phyloP scores from a whole-genome alignment of 2,888 invertebrate species.

The Dryococelus australis region DNA sequence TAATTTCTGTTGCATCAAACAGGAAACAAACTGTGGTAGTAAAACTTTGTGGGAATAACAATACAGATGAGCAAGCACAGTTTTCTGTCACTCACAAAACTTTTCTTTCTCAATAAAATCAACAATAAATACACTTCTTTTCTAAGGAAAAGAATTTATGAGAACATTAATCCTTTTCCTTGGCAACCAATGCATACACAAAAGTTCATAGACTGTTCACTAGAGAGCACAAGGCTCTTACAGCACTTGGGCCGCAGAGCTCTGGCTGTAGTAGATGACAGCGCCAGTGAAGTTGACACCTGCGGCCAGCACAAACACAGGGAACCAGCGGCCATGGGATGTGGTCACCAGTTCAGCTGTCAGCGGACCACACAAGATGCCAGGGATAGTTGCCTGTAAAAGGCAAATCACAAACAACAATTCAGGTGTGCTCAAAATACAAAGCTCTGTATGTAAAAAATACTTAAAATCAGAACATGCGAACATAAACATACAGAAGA shows the following conservation, averaged over 20 bases:
- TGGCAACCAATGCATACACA: neutral
- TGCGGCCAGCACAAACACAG: constrained; percentile 75
- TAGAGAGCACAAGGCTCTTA: neutral
- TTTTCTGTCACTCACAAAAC: neutral
- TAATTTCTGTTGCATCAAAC: no score
- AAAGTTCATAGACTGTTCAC: neutral
- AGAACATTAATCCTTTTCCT: no score
- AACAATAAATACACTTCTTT: neutral
- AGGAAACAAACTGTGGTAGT: no score
- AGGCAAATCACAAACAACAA: constrained; percentile 20
- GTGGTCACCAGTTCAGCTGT: constrained; percentile 76
- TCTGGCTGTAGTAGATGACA: constrained; percentile 75
- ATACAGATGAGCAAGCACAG: neutral
- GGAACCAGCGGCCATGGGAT: constrained; percentile 75
- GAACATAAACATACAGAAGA: constrained; percentile 11
- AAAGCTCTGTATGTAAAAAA: neutral
- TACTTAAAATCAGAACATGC: constrained; percentile 1
- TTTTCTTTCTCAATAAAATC: neutral
- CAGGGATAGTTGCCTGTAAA: constrained; percentile 74
- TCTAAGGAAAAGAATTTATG: neutral
- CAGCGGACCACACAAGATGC: constrained; percentile 77
- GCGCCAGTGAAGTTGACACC: constrained; percentile 76
- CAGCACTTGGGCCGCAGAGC: constrained; percentile 69
- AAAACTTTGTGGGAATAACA: no score
- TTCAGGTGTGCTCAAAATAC: constrained; percentile 21